Evolutionary conservation across 2,797 vertebrate species (phyloP), one percentile per base, ranked within the genome.

Genomic region (Hapalemur alaotrensis): DNA sequence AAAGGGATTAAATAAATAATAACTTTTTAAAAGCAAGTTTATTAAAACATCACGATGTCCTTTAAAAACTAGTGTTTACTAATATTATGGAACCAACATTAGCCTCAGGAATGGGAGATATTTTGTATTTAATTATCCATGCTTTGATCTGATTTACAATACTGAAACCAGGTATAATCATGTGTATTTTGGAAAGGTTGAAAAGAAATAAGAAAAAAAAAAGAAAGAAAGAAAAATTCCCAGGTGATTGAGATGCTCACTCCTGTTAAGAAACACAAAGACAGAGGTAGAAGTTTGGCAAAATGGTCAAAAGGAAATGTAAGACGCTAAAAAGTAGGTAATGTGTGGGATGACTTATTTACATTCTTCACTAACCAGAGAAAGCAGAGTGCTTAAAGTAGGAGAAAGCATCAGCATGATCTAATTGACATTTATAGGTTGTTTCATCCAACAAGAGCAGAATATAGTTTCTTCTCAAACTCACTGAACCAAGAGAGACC

Each of bases 181-280:
- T 23, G 3, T 14, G 2, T 79, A 83, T 7, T 92, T 48, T 80
- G n/a, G 32, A 89, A 72, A 81, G 22, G 12, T 57, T 20, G 25
- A 50, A 38, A 9, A 46, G 15, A 38, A 32, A 32, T 43, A 52
- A 65, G 72, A 23, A 13, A 54, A 23, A n/a, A 46, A 35, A 38
- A 15, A 12, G 4, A 32, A 32, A 50, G 43, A 65, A 63, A 23
- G 18, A 57, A 69, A 43, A 54, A 65, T 14, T 41, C 43, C 20
- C 13, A 63, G 35, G 23, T 92, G 41, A 79, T 0, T 76, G 61
- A 20, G 85, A 50, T 35, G 46, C 14, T 35, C 6, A 87, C 13
- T 78, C 32, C 3, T 67, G 38, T 85, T 93, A 91, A 91, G 57
- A 76, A 94, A 92, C n/a, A 80, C 25, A 88, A 90, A 92, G n/a